Base-by-base conservation (phyloP, 1,140 invertebrate genomes). In the Apocrypta bakeri region DNA sequence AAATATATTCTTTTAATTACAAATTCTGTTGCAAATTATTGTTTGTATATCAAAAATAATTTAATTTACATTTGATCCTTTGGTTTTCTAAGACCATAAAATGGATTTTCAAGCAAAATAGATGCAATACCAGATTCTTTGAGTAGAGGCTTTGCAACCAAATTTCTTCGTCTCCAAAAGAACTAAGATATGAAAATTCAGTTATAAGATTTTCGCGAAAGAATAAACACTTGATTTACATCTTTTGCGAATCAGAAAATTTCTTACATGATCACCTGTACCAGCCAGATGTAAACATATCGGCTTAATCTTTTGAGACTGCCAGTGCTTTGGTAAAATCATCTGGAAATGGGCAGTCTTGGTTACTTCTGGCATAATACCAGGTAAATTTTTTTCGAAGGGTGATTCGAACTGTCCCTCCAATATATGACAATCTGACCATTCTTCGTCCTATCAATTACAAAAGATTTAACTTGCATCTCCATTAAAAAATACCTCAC, bases 51-150 rank as follows among this genome's bases (percentile, higher is more conserved):
- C 31, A 81, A 81, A 73, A 74, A 14, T 40, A 69, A 7, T 29
- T 11, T 48, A 25, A 79, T 94, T 95, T 94, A 98, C 96, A 96
- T 92, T 95, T 99, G 98, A 88, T 97, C 94, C 86, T 95, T 95
- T 9, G 98, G 98, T 93, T 99, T 99, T 85, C 98, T 93, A 0
- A 95, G 88, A 37, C 98, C 98, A 93, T 98, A 99, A 92, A 98
- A 99, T 64, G 99, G 98, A 93, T 99, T 99, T 94, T 99, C 98
- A 81, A 99, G 90, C 84, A 99, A 95, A 68, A 99, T 96, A 1
- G 98, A 97, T 71, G 95, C 98, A 86, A 99, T 98, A 17, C 97
- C 97, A 69, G 94, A 94, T 90, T 99, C 96, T 90, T 97, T 97
- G 1, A 99, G 90, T 29, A 99, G 89, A 14, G 98, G 98, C 90